Percentiles rank a stretch among this genome's conserved stretches.
Conservation (phyloP, 1,140 invertebrate genomes). For the Neuroterus valhalla region DNA sequence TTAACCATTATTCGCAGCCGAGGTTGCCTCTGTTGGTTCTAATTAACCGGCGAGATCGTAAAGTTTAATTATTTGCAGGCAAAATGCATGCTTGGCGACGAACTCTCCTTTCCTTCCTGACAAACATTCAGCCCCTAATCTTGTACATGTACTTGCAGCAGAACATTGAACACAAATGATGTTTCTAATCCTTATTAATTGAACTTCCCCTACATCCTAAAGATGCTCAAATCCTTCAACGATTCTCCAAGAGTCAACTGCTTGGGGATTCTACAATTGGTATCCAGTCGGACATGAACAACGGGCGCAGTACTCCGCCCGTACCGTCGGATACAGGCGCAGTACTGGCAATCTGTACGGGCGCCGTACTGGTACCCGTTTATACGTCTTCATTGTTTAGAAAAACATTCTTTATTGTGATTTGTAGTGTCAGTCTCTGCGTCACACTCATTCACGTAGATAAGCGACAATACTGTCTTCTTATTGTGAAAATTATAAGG, state of each 20-base stretch:
- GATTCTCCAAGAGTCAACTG: background rate
- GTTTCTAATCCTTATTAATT: conserved; percentile 22
- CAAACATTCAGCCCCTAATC: conserved; percentile 26
- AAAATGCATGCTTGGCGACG: conserved; percentile 42
- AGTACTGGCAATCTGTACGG: no score
- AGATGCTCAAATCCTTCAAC: background rate
- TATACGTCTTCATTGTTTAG: no score
- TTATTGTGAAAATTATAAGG: no score
- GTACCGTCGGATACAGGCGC: no score
- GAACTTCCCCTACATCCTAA: background rate
- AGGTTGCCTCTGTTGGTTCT: conserved; percentile 46
- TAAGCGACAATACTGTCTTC: no score
- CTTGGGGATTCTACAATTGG: background rate
- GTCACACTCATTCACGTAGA: no score
- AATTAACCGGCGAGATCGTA: conserved; percentile 51
- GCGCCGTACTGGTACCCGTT: no score
- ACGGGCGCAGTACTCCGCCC: no score
- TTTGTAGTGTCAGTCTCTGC: no score
- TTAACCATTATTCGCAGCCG: conserved; percentile 52
- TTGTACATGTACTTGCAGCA: background rate
- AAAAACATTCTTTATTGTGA: no score
- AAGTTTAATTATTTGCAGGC: conserved; percentile 51
- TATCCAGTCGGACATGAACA: no score
- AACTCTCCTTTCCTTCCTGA: conserved; percentile 25
- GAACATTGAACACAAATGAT: conserved; percentile 18